Evolutionary conservation across 2,113 vertebrate species (phyloP), one percentile per base, ranked within the genome.

Genomic region (Microcebus griseorufus): DNA sequence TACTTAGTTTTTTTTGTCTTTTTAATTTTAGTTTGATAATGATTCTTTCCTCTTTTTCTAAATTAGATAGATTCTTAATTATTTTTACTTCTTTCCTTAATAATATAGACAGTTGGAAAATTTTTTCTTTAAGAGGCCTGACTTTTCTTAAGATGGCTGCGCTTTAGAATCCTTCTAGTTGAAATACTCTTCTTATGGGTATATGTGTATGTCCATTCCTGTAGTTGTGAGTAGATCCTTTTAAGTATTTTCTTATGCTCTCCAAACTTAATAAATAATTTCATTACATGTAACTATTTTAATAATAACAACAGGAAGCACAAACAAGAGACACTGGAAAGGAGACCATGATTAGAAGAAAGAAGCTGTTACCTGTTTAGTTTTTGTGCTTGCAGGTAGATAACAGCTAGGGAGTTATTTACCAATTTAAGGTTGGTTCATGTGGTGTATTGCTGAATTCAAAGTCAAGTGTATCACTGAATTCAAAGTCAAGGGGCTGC

Each of bases 11-110:
- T 79, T 72, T 88, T 97, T 80, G 39, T 48, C 32, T 67, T 93
- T 90, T 80, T 67, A 92, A 88, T 72, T 95, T 94, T 94, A 90
- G n/a, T 87, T 93, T 78, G 34, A 27, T 82, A 23, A 23, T 76
- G 14, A 48, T 93, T 96, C 53, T 45, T 91, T 55, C 48, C 39
- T 96, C 20, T 93, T 92, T 94, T 53, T 82, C 69, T 45, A 37
- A 58, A 75, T 87, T 94, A 69, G 39, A 20, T 67, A 83, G 13
- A 72, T 64, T 93, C 39, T 78, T 55, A 60, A 69, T 82, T 70
- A n/a, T 90, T 94, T 89, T 94, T 27, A 20, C 79, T 88, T 94
- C 11, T 89, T 83, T 55, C 11, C 27, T 78, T 42, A 42, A 34
- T 92, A 90, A 78, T 95, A 53, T n/a, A 51, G 18, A 81, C 22